Evolutionary conservation across 2,113 vertebrate genomes (phyloP).

Genomic region (Forbesichthys papilliferus): DNA sequence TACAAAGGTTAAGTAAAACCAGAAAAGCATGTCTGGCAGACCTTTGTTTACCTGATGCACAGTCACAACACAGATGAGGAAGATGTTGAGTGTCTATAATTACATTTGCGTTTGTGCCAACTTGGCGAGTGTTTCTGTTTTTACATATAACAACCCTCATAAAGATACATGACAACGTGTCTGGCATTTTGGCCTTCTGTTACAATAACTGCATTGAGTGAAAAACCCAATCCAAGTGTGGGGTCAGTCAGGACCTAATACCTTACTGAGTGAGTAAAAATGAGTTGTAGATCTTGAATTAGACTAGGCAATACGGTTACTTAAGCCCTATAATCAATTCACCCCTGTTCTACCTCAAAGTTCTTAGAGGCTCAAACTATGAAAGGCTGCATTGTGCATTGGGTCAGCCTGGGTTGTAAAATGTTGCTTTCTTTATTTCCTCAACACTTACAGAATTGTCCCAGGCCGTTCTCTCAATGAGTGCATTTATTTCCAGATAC

Average conservation of each 20-base stretch:
- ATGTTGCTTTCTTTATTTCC: conserved; percentile 75
- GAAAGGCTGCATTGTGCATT: conserved; percentile 70
- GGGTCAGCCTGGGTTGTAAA: conserved; percentile 56
- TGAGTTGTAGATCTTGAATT: conserved; percentile 45
- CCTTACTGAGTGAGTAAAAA: conserved; percentile 58
- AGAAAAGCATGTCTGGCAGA: conserved; percentile 54
- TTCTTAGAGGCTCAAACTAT: conserved; percentile 48
- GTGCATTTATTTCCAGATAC: conserved; percentile 72
- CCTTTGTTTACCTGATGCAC: conserved; percentile 39
- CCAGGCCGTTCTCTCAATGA: conserved; percentile 63
- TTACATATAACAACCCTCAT: conserved; percentile 7
- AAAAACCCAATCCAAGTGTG: conserved; percentile 18
- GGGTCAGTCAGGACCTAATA: conserved; percentile 32
- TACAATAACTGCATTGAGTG: conserved; percentile 64
- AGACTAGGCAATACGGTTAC: conserved; percentile 34
- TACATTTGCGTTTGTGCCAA: neutral
- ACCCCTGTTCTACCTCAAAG: conserved; percentile 60
- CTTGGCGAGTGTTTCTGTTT: neutral
- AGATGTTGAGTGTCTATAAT: neutral
- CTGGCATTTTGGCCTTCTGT: conserved; percentile 3
- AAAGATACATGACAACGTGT: conserved; percentile 32
- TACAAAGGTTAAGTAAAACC: conserved; percentile 38
- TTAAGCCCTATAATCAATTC: conserved; percentile 48
- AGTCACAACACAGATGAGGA: neutral
- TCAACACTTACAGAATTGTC: conserved; percentile 75